These are phyloP conservation scores for Mormyrus hasselquistii DNA, from an alignment of 2,797 vertebrate species.

Conservation along the genomic window DNA sequence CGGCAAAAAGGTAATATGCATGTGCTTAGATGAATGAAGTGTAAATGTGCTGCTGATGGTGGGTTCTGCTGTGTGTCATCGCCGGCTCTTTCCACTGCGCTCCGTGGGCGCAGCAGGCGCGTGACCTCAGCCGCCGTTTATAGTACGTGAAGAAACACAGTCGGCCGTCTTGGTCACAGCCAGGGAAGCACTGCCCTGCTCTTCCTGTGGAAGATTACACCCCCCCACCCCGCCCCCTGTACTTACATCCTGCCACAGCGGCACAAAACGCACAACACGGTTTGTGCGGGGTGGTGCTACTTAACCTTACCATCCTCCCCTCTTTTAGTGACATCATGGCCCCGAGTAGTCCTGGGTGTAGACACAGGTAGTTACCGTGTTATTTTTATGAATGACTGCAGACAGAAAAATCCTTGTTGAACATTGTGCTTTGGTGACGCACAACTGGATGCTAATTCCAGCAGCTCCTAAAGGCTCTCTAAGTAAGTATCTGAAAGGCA, in stretches of 20 bases:
- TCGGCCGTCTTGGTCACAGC: background rate
- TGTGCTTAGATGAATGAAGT: background rate
- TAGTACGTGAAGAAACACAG: slow-evolving; percentile 5
- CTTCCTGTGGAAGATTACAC: slow-evolving; percentile 18
- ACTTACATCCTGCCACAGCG: background rate
- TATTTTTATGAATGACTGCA: slow-evolving; percentile 8
- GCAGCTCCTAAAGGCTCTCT: background rate
- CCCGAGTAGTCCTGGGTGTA: background rate
- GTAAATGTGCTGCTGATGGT: background rate
- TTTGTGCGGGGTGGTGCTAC: background rate
- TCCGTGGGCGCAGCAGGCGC: background rate
- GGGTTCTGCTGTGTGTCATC: background rate
- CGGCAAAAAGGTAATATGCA: background rate
- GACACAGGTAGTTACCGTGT: background rate
- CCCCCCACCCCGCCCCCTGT: background rate
- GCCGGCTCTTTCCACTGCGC: background rate
- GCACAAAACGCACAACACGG: background rate
- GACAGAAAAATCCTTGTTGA: background rate
- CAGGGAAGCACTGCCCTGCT: background rate
- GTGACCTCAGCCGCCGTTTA: background rate
- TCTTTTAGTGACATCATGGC: background rate
- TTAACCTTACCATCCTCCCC: background rate
- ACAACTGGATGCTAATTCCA: background rate
- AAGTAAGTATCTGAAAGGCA: background rate
- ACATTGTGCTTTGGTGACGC: background rate